Conservation (phyloP, 2,797 vertebrate species). For the Aplochiton taeniatus region DNA sequence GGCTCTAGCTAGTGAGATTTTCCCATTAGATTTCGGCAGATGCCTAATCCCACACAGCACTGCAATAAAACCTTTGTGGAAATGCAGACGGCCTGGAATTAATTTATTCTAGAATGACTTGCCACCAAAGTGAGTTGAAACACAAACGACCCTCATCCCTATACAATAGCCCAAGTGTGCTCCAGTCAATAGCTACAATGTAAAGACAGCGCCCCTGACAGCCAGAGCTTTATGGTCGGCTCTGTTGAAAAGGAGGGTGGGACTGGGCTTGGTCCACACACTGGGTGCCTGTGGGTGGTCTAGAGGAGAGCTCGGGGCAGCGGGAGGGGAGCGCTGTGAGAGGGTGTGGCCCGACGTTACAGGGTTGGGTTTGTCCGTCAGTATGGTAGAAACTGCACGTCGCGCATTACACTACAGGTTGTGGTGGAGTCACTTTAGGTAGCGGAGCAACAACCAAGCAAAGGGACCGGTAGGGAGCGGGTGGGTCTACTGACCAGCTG, state of each 20-base stretch:
- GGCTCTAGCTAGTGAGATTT: background rate
- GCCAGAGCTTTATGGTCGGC: conserved; percentile 24
- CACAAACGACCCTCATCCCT: conserved; percentile 13
- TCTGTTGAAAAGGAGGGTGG: conserved; percentile 9
- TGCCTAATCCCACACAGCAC: no score
- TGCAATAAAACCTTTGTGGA: no score
- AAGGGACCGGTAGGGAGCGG: no score
- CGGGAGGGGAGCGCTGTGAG: conserved; percentile 8
- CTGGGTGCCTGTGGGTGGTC: conserved; percentile 44
- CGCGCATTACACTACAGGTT: background rate
- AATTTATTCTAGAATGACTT: no score
- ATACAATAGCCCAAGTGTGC: background rate
- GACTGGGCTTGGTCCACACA: no score
- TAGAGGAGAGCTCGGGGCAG: background rate
- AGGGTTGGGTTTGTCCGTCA: conserved; percentile 36
- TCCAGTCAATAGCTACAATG: background rate
- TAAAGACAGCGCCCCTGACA: conserved; percentile 1
- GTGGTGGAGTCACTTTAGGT: background rate
- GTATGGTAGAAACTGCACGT: background rate
- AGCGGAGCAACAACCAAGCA: background rate
- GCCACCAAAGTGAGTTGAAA: background rate
- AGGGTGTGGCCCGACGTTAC: conserved; percentile 36
- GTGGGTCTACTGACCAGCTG: conserved; percentile 80
- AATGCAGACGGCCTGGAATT: no score
- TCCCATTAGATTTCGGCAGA: no score